These are phyloP conservation scores for Lichenostomus cassidix DNA, from an alignment of 2,113 vertebrate genomes.

Conservation along the genomic window DNA sequence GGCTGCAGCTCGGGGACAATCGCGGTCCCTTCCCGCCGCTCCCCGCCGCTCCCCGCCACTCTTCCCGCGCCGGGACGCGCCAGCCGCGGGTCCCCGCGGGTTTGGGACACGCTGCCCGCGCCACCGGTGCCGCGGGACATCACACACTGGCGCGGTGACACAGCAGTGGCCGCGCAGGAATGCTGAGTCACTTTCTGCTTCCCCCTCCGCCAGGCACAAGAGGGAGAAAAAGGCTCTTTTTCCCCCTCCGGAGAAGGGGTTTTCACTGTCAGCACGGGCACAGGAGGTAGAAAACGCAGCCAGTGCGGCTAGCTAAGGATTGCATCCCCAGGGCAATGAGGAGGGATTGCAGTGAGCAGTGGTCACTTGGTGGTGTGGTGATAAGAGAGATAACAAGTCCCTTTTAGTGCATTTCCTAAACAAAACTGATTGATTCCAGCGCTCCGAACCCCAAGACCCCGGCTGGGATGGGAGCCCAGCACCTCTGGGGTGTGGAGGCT, in stretches of 20 bases:
- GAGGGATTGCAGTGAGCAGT: too few species aligned
- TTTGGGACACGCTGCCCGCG: not conserved
- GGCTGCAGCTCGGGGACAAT: not conserved
- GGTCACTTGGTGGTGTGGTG: accelerated
- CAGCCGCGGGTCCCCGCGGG: not conserved
- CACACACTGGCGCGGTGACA: not conserved
- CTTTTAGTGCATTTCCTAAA: not conserved
- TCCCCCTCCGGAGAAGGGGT: not conserved
- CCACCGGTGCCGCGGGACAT: accelerated
- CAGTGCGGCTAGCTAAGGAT: accelerated
- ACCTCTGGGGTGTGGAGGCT: not conserved
- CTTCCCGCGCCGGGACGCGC: not conserved
- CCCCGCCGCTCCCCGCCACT: not conserved
- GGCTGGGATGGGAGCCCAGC: not conserved
- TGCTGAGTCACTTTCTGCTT: not conserved
- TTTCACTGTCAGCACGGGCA: not conserved
- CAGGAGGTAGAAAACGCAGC: accelerated
- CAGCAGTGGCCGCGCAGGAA: not conserved
- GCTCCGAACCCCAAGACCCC: accelerated
- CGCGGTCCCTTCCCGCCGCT: not conserved
- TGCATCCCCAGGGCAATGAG: not conserved
- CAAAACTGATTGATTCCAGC: not conserved
- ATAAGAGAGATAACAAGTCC: accelerated
- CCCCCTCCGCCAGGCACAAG: accelerated
- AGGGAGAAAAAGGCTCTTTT: not conserved